Evolutionary conservation across 1,140 invertebrate genomes (phyloP).

Genomic region (Drosophila dunni): DNA sequence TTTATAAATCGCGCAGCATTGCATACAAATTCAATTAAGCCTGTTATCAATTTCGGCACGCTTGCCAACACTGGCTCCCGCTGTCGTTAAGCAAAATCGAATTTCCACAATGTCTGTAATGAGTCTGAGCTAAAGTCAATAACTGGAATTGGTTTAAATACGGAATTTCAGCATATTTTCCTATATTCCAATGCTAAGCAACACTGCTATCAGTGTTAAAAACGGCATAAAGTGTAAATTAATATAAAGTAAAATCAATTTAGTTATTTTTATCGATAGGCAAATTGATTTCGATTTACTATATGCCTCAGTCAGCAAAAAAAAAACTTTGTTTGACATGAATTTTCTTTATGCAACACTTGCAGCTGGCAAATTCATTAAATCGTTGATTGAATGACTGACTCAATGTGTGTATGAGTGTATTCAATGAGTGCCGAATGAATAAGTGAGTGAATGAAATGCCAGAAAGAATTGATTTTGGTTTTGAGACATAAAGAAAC

Average conservation of each 20-base stretch:
- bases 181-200: too few species aligned
- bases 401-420: background rate
- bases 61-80: background rate
- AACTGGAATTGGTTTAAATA: too few species aligned
- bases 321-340: background rate
- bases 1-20: conserved; percentile 9
- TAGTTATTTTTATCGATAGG: background rate
- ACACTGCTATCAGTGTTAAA: too few species aligned
- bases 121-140: too few species aligned
- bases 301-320: background rate
- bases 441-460: conserved; percentile 8
- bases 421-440: background rate
- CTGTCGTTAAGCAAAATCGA: background rate
- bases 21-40: conserved; percentile 5
- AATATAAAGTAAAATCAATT: too few species aligned
- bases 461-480: conserved; percentile 26
- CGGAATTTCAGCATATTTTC: too few species aligned
- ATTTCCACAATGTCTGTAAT: background rate
- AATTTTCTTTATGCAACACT: too few species aligned
- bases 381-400: conserved; percentile 16
- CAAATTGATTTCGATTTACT: conserved; percentile 1
- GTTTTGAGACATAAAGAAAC: conserved; percentile 9
- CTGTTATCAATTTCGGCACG: conserved; percentile 6
- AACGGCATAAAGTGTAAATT: too few species aligned
- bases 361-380: conserved; percentile 13